Base-by-base conservation (phyloP, 2,797 vertebrate genomes). In the Numenius phaeopus region DNA sequence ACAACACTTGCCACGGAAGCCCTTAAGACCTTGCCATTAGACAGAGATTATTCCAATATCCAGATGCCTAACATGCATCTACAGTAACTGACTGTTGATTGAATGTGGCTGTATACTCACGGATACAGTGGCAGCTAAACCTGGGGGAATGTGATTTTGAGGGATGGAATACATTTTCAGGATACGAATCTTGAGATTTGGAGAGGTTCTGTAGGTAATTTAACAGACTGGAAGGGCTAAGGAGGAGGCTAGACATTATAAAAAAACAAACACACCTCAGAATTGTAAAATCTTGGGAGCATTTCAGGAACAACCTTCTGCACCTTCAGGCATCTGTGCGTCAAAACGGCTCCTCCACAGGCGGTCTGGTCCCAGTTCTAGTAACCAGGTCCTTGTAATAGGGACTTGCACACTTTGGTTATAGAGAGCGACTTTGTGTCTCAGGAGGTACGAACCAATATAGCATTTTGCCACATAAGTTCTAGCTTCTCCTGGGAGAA, bases 31-130 rank as follows among this genome's bases (percentile, higher is more conserved):
- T 92, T 87, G 46, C 67, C 39, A 27, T 92, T 83, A 65, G 85
- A 94, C 90, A 92, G 71, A 80, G 94, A 89, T 95, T 75, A 92
- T 91, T 95, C 22, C 65, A 37, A 7, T 61, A 49, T 70, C 5
- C 59, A 64, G 57, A 52, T 64, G 62, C 18, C 0, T 70, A 44
- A 50, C 3, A 0, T 19, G 37, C 52, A 8, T 67, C 72, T 66
- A 0, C 64, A 39, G 80, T 47, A 88, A 5, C 22, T 64, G 65
- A 19, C n/a, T 6, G 44, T 7, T 83, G 87, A 62, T 65, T 66
- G 88, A 90, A 17, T 26, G 40, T 76, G 85, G 50, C 83, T 90
- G 20, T 8, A 34, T 46, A 3, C 57, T 65, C 62, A 76, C 3
- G 14, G 80, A 17, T 59, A 50, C 71, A 39, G 12, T 80, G 64